Conservation (phyloP, 2,797 vertebrate genomes). For the Argya squamiceps region DNA sequence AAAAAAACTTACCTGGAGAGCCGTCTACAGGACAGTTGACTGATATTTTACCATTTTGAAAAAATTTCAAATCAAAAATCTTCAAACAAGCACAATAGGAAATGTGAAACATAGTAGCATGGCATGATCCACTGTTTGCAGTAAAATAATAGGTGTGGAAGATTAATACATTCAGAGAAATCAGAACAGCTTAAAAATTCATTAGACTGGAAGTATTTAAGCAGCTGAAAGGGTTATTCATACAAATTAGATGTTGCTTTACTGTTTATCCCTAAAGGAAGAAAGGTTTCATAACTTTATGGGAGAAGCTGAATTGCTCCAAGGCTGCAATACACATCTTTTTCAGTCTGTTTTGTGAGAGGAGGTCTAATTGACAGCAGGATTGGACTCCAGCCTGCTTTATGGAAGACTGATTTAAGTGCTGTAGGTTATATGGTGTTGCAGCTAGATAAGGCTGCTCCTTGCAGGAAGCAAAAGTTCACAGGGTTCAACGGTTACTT, state of each 20-base stretch:
- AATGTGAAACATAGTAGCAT: neutral
- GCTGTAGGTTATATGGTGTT: neutral
- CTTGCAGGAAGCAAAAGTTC: neutral
- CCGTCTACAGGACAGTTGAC: neutral
- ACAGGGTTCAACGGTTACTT: neutral
- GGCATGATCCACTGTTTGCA: neutral
- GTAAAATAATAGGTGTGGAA: conserved; percentile 24
- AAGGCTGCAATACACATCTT: neutral
- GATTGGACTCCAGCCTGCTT: neutral
- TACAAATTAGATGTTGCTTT: conserved; percentile 34
- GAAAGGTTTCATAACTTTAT: conserved; percentile 43
- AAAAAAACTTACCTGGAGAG: neutral
- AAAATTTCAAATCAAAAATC: neutral
- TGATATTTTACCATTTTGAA: neutral
- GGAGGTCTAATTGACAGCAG: neutral
- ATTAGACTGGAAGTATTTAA: conserved; percentile 1
- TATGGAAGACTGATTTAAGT: neutral
- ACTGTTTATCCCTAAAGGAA: conserved; percentile 41
- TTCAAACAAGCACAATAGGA: neutral
- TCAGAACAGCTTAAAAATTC: conserved; percentile 8
- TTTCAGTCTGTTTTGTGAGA: neutral
- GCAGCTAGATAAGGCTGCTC: neutral
- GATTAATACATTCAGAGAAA: neutral
- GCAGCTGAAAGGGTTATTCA: conserved; percentile 12
- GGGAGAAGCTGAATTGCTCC: conserved; percentile 16